phyloP scores from a whole-genome alignment of 2,797 vertebrate genomes.

The Sardinella longiceps region DNA sequence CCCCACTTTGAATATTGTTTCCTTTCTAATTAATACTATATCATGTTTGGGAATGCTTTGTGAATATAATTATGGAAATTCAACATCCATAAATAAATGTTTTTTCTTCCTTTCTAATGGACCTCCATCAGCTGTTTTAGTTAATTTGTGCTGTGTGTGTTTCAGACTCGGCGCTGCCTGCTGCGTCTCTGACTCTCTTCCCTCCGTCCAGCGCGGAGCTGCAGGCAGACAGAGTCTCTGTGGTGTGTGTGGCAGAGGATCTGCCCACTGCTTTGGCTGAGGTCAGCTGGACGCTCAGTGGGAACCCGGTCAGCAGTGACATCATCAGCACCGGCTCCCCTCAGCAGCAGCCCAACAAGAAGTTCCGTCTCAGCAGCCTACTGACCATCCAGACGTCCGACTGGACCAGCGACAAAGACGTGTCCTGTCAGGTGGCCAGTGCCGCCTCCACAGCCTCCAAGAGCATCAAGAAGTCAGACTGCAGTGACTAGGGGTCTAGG shows the following conservation, averaged over 20 bases:
- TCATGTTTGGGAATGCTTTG: too few relatives aligned
- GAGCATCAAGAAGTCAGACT: slow-evolving; percentile 57
- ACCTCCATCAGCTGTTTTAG: not conserved
- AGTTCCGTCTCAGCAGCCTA: slow-evolving; percentile 67
- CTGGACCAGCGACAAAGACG: slow-evolving; percentile 54
- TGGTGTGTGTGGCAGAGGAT: slow-evolving; percentile 64
- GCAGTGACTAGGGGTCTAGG: slow-evolving; percentile 39
- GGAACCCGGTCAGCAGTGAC: slow-evolving; percentile 57
- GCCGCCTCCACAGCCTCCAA: slow-evolving; percentile 53
- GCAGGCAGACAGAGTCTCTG: slow-evolving; percentile 46
- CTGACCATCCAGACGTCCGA: slow-evolving; percentile 58
- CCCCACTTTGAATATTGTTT: too few relatives aligned
- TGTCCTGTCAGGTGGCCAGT: slow-evolving; percentile 60
- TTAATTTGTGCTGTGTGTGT: not conserved
- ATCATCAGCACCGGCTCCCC: slow-evolving; percentile 63
- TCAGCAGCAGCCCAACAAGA: slow-evolving; percentile 58
- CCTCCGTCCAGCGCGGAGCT: slow-evolving; percentile 68
- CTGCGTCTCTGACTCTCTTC: slow-evolving; percentile 60
- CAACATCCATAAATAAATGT: too few relatives aligned
- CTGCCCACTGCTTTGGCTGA: slow-evolving; percentile 58
- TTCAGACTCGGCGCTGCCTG: slow-evolving; percentile 35
- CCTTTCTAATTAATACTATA: too few relatives aligned
- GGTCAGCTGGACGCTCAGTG: slow-evolving; percentile 63
- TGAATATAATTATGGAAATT: too few relatives aligned
- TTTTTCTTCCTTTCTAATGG: too few relatives aligned